Conservation (phyloP, 2,888 invertebrate species). For the Acleris literana region DNA sequence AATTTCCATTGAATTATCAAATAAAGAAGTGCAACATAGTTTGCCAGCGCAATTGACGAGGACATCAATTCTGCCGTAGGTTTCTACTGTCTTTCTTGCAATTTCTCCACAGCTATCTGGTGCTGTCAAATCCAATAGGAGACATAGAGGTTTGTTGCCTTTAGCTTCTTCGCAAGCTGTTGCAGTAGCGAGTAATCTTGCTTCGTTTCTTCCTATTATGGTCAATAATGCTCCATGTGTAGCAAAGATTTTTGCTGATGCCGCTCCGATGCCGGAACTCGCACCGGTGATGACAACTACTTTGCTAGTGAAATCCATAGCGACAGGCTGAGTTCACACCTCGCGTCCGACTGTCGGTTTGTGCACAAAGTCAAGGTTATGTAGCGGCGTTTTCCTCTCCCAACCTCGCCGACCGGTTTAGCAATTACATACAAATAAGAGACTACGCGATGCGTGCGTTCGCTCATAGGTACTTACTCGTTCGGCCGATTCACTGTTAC, state of each 20-base stretch:
- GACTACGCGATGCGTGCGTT: background rate
- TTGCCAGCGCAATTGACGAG: conserved; percentile 42
- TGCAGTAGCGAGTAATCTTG: conserved; percentile 28
- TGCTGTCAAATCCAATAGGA: conserved; percentile 34
- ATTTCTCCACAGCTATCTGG: conserved; percentile 35
- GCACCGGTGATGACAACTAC: conserved; percentile 41
- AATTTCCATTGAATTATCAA: conserved; percentile 37
- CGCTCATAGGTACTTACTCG: background rate
- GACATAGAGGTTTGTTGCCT: conserved; percentile 30
- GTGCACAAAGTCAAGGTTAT: conserved; percentile 14
- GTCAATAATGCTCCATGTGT: conserved; percentile 37
- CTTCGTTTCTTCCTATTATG: conserved; percentile 40
- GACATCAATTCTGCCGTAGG: conserved; percentile 39
- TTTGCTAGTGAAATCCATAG: conserved; percentile 40
- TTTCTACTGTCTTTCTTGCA: conserved; percentile 37
- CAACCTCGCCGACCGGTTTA: conserved; percentile 13
- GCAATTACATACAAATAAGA: conserved; percentile 3
- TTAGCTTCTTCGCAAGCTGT: conserved; percentile 31
- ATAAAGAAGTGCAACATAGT: conserved; percentile 31
- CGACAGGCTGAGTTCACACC: conserved; percentile 13
- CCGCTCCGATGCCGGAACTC: conserved; percentile 42
- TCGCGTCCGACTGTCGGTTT: conserved; percentile 15
- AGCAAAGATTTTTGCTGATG: conserved; percentile 38
- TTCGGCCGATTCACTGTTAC: background rate
- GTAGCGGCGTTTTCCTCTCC: conserved; percentile 21